A percentile compares a stretch with the other conserved stretches of the same genome.
phyloP scores from a whole-genome alignment of 1,140 invertebrate genomes.

The Micrasema longulum region DNA sequence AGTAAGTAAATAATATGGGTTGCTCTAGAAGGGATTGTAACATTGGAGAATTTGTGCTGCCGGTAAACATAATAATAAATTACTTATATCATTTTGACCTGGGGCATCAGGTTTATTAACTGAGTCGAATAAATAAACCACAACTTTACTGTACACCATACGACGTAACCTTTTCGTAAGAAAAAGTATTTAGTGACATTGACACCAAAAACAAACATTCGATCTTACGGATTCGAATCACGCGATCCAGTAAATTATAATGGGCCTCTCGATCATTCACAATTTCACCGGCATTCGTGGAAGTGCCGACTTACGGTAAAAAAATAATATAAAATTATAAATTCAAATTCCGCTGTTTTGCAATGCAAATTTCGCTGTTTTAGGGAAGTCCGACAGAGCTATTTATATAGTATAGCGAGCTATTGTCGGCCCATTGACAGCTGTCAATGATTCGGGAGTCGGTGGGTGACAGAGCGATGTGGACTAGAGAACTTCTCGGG shows the following conservation, averaged over 20 bases:
- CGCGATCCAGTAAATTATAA: neutral
- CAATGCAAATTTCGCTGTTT: neutral
- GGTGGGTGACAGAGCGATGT: too few species aligned
- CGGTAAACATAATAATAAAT: too few species aligned
- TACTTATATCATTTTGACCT: too few species aligned
- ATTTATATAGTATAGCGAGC: neutral
- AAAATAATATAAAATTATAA: constrained; percentile 11
- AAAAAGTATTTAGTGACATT: constrained; percentile 41
- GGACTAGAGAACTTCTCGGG: neutral
- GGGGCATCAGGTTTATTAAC: neutral
- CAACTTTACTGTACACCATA: constrained; percentile 8
- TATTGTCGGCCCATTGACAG: constrained; percentile 19
- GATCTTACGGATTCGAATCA: too few species aligned
- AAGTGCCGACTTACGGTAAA: constrained; percentile 6
- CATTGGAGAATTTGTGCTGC: too few species aligned
- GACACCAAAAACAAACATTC: constrained; percentile 30
- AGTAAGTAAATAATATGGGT: too few species aligned
- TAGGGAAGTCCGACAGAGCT: too few species aligned
- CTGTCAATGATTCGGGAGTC: constrained; percentile 10
- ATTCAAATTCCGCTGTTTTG: neutral
- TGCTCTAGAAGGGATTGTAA: too few species aligned
- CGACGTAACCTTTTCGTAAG: constrained; percentile 15
- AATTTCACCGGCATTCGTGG: constrained; percentile 1
- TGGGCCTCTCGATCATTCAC: too few species aligned
- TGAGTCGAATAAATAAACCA: neutral